phyloP scores from a whole-genome alignment of 2,888 invertebrate genomes.

The Drosophila meridiana region DNA sequence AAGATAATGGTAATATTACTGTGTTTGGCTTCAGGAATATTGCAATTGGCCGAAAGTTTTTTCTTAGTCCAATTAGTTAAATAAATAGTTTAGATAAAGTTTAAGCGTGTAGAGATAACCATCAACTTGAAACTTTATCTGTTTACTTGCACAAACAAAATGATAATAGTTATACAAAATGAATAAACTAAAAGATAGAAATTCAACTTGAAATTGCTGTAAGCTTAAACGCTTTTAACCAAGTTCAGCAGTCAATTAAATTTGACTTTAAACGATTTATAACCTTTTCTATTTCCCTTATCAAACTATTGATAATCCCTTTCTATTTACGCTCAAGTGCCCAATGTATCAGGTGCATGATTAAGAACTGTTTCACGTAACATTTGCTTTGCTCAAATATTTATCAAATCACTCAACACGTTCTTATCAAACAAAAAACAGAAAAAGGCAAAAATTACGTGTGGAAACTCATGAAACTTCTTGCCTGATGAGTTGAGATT shows the following conservation, averaged over 20 bases:
- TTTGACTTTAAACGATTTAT: not conserved
- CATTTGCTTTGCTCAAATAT: conserved; percentile 30
- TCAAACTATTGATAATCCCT: not conserved
- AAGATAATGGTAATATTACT: not conserved
- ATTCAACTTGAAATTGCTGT: not conserved
- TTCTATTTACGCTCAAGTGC: not conserved
- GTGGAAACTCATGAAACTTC: conserved; percentile 42
- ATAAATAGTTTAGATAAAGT: not conserved
- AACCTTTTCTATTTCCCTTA: not conserved
- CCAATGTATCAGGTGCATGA: conserved; percentile 10
- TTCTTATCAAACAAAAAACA: conserved; percentile 48
- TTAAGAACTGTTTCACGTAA: conserved; percentile 22
- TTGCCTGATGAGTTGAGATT: conserved; percentile 42
- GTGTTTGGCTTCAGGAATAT: not conserved
- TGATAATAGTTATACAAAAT: not conserved
- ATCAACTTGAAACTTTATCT: not conserved
- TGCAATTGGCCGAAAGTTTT: not conserved
- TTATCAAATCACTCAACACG: conserved; percentile 45
- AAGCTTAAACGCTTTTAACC: not conserved
- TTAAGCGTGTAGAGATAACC: not conserved
- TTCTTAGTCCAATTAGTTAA: not conserved
- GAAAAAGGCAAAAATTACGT: conserved; percentile 40
- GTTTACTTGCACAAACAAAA: not conserved
- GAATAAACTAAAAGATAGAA: not conserved
- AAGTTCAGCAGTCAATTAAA: not conserved